A percentile compares a stretch with the other conserved stretches of the same genome.
These are phyloP conservation scores for Hemicentrotus pulcherrimus DNA, from an alignment of 35 echinoderm and acorn worm genomes.

Conservation along the genomic window DNA sequence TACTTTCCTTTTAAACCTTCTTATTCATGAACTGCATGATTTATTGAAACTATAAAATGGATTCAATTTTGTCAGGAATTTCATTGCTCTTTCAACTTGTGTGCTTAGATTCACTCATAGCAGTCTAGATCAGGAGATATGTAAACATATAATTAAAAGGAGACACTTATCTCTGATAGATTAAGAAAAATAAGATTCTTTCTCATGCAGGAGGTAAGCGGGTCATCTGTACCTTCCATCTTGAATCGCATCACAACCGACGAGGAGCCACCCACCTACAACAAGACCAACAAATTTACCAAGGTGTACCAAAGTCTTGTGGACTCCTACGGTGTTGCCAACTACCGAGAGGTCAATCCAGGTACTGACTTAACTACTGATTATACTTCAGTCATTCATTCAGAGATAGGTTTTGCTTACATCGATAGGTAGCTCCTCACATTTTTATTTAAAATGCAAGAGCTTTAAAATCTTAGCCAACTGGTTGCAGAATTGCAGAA, in stretches of 20 bases:
- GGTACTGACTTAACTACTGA: conserved; percentile 35
- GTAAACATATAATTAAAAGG: too few relatives aligned
- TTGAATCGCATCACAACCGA: conserved; percentile 72
- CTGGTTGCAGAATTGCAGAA: too few relatives aligned
- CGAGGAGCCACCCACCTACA: conserved; percentile 81
- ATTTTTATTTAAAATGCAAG: background rate
- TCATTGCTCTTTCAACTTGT: too few relatives aligned
- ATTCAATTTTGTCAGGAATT: too few relatives aligned
- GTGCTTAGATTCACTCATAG: too few relatives aligned
- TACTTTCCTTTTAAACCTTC: too few relatives aligned
- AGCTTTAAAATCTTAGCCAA: too few relatives aligned
- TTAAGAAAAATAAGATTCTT: background rate
- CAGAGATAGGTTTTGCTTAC: background rate
- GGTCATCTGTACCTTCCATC: conserved; percentile 81
- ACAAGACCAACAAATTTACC: conserved; percentile 88
- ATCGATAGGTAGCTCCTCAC: background rate
- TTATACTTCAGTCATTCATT: too few relatives aligned
- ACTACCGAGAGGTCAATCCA: conserved; percentile 91
- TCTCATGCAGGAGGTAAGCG: conserved; percentile 69
- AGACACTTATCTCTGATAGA: too few relatives aligned
- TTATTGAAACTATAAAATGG: too few relatives aligned
- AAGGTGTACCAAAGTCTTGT: conserved; percentile 74
- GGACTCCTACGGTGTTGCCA: conserved; percentile 85
- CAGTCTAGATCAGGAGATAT: too few relatives aligned
- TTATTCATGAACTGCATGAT: too few relatives aligned